These are phyloP conservation scores for Drosophila greeni DNA, from an alignment of 2,888 invertebrate species.

Conservation along the genomic window DNA sequence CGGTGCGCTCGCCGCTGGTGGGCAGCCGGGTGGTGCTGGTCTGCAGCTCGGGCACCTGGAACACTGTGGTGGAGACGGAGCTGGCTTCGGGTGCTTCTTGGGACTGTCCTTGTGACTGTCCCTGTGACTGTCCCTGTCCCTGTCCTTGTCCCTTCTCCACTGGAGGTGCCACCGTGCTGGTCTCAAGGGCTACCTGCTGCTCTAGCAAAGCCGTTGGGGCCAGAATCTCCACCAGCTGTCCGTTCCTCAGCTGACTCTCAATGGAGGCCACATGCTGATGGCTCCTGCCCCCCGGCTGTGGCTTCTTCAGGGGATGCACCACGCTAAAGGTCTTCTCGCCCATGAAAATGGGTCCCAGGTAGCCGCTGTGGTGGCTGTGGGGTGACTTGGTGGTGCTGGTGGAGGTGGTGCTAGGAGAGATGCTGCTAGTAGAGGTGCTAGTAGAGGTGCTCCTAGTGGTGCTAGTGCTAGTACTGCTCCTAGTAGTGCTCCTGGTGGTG, in stretches of 20 bases:
- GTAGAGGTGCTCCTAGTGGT: too few relatives aligned
- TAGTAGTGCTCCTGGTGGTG: constrained; percentile 2
- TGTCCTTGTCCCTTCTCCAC: background rate
- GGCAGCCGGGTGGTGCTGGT: constrained; percentile 55
- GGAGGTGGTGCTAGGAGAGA: background rate
- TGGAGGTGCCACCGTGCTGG: constrained; percentile 15
- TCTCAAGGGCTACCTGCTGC: constrained; percentile 31
- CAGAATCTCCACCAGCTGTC: constrained; percentile 74
- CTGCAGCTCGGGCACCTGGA: constrained; percentile 64
- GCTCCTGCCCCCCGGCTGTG: constrained; percentile 38
- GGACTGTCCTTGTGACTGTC: background rate
- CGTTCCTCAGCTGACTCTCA: constrained; percentile 64
- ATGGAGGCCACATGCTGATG: constrained; percentile 58
- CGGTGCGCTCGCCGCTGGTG: constrained; percentile 54
- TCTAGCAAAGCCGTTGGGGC: constrained; percentile 67
- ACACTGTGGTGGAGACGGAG: constrained; percentile 70
- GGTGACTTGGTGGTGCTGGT: background rate
- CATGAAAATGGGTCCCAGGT: constrained; percentile 77
- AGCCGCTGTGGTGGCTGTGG: constrained; percentile 66
- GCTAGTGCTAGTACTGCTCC: too few relatives aligned
- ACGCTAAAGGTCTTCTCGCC: constrained; percentile 74
- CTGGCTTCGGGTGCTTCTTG: background rate
- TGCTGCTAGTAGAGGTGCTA: constrained; percentile 13
- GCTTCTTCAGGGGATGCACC: constrained; percentile 57
- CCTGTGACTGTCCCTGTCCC: background rate